Evolutionary conservation across 2,888 invertebrate species (phyloP).

Genomic region (Leucania comma): DNA sequence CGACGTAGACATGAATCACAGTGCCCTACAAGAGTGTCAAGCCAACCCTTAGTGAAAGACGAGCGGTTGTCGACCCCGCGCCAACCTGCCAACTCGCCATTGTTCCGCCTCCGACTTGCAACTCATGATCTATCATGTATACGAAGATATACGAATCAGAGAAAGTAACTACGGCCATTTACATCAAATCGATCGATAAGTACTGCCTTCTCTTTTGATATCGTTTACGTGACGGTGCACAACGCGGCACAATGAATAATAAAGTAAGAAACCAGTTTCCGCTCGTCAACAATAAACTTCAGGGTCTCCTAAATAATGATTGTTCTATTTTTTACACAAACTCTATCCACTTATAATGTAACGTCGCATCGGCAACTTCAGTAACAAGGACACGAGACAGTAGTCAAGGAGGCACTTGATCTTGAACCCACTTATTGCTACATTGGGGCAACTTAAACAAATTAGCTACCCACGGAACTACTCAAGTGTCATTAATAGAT

Average conservation of each 20-base stretch:
- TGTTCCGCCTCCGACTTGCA: slow-evolving; percentile 22
- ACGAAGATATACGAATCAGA: neutral
- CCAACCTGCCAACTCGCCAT: slow-evolving; percentile 38
- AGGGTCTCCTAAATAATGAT: slow-evolving; percentile 27
- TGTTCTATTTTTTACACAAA: slow-evolving; percentile 24
- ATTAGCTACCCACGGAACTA: slow-evolving; percentile 1
- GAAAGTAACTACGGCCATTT: slow-evolving; percentile 1
- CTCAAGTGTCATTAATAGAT: slow-evolving; percentile 16
- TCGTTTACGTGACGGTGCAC: slow-evolving; percentile 7
- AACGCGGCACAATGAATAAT: slow-evolving; percentile 17
- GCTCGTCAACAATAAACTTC: slow-evolving; percentile 16
- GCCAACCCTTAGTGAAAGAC: slow-evolving; percentile 31
- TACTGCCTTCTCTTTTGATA: slow-evolving; percentile 1
- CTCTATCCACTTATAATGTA: neutral
- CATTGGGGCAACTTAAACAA: slow-evolving; percentile 21
- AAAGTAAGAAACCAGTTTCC: slow-evolving; percentile 21
- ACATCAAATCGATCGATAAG: slow-evolving; percentile 15
- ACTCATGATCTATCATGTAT: slow-evolving; percentile 25
- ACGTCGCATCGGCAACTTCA: slow-evolving; percentile 1
- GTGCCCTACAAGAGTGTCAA: slow-evolving; percentile 5
- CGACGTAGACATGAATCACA: slow-evolving; percentile 36
- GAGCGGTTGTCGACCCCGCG: slow-evolving; percentile 52
- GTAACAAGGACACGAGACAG: slow-evolving; percentile 13
- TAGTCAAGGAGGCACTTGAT: slow-evolving; percentile 24
- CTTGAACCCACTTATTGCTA: slow-evolving; percentile 25